Base-by-base conservation (phyloP, 2,888 invertebrate genomes). In the Bedellia somnulentella region DNA sequence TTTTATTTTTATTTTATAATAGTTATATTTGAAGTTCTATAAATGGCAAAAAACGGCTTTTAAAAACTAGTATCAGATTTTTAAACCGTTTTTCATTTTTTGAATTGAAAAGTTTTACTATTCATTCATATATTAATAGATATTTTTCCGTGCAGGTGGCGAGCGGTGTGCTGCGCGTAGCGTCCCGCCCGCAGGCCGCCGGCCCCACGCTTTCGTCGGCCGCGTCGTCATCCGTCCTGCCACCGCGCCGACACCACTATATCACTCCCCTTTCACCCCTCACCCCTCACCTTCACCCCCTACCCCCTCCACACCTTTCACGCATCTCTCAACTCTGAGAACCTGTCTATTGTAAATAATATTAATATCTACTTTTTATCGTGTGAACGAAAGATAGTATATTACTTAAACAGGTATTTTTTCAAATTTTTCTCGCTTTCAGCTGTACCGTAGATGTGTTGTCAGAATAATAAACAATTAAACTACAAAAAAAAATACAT, bases 401-500 rank as follows among this genome's bases (percentile, higher is more conserved):
- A 67, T 61, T 59, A 58, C 61, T 63, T 71, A 59, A 73, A 71
- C 73, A 66, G 67, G 73, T 73, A 71, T 73, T 70, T 73, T 73
- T 73, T 73, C 68, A 71, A 73, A 66, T 54, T 63, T 64, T 67
- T 73, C 73, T 75, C 75, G 73, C 75, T 73, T 67, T 75, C 70
- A 57, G 70, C 71, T 73, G 68, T 75, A 75, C 67, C 59, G 73
- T 75, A 75, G 75, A 71, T 70, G 71, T 75, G 73, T 75, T 75
- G 64, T 71, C 73, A 68, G 58, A 58, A 50, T 17, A 66, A 62
- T 67, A 66, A 64, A 63, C 55, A 40, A 60, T 60, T 62, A 73
- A 70, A 66, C 62, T 64, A 61, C 58, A 61, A 59, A 68, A 66
- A n/a, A 44, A 58, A 64, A 63, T 58, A 68, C 64, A 67, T 68